Conservation (phyloP, 2,113 vertebrate genomes). For the Pandion haliaetus region DNA sequence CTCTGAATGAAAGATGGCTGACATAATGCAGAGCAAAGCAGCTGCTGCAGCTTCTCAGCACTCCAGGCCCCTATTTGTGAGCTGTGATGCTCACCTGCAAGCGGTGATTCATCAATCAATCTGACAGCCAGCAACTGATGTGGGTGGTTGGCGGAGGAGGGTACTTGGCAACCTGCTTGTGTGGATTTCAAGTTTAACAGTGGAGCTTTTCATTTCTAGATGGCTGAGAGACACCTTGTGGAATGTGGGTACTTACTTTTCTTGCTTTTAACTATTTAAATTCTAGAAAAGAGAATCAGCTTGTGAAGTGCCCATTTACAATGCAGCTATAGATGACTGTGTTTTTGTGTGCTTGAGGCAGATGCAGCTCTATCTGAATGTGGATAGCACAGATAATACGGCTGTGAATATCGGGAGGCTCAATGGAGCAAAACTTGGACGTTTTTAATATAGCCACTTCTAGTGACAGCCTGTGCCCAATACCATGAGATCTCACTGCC, state of each 20-base stretch:
- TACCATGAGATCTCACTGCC: not conserved
- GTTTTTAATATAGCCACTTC: not conserved
- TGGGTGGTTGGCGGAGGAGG: not conserved
- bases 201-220: not conserved
- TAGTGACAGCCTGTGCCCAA: not conserved
- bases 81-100: not conserved
- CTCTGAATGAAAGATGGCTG: not conserved
- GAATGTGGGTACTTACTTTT: not conserved
- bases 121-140: not conserved
- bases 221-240: constrained; percentile 23
- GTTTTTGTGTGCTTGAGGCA: not conserved
- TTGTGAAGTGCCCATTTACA: not conserved
- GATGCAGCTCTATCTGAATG: not conserved
- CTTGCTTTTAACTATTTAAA: not conserved
- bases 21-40: not conserved
- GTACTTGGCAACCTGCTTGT: not conserved
- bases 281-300: not conserved
- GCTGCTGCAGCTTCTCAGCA: not conserved
- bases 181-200: not conserved
- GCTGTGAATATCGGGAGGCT: not conserved
- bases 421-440: not conserved
- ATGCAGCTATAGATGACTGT: not conserved
- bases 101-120: not conserved
- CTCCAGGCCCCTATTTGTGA: not conserved
- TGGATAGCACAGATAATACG: not conserved